phyloP scores from a whole-genome alignment of 2,113 vertebrate genomes.

The Cariama cristata region DNA sequence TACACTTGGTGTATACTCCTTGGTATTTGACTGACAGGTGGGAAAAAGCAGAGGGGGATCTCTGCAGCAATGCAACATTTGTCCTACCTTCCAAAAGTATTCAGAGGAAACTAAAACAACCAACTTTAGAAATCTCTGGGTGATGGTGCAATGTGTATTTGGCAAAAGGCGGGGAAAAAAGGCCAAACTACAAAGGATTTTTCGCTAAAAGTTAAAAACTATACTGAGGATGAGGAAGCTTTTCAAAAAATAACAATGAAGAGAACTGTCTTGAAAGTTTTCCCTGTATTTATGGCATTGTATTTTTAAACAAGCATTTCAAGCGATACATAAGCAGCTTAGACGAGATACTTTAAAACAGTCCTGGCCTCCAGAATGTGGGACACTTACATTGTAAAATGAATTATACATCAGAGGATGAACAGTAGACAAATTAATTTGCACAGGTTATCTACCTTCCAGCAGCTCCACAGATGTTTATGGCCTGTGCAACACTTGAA shows the following conservation, averaged over 20 bases:
- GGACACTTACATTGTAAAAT: background rate
- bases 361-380: background rate
- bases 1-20: rapidly evolving
- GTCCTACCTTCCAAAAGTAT: background rate
- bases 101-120: background rate
- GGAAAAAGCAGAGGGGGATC: background rate
- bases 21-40: background rate
- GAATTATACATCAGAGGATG: background rate
- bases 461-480: slow-evolving; percentile 10
- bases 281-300: background rate
- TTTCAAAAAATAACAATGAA: background rate
- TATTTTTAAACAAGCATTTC: background rate
- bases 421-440: slow-evolving; percentile 13
- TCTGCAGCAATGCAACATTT: background rate
- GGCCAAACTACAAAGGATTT: background rate
- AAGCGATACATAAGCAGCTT: background rate
- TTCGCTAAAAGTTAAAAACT: background rate
- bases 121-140: background rate
- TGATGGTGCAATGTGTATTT: background rate
- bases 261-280: background rate
- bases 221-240: background rate
- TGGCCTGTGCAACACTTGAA: background rate
- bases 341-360: background rate
- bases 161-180: background rate
- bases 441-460: slow-evolving; percentile 20